Conservation (phyloP, 1,140 invertebrate species). For the Archegozetes longisetosus region DNA sequence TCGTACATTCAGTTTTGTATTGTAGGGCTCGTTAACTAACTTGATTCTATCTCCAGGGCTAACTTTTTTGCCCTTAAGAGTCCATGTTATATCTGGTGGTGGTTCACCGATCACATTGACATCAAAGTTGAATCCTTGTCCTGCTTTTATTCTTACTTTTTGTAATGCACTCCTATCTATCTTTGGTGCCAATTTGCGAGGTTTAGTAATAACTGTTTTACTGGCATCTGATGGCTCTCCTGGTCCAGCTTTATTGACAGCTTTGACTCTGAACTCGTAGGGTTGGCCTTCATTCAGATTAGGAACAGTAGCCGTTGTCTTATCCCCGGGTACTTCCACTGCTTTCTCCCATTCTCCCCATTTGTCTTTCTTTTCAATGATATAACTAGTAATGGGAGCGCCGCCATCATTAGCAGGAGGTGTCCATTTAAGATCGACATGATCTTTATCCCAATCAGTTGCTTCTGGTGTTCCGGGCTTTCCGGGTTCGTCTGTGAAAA, state of each 20-base stretch:
- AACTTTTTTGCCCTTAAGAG: constrained; percentile 47
- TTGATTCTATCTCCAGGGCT: not conserved
- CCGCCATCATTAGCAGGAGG: constrained; percentile 81
- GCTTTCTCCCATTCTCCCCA: constrained; percentile 91
- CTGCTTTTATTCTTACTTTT: constrained; percentile 77
- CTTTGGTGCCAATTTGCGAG: constrained; percentile 80
- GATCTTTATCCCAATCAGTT: constrained; percentile 82
- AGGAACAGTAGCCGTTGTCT: constrained; percentile 65
- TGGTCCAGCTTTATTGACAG: constrained; percentile 86
- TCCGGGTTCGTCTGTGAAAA: constrained; percentile 51
- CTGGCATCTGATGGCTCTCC: constrained; percentile 58
- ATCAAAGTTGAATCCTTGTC: constrained; percentile 77
- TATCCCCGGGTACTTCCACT: constrained; percentile 57
- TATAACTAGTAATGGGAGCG: constrained; percentile 69
- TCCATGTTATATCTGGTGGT: constrained; percentile 76
- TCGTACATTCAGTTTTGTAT: constrained; percentile 50
- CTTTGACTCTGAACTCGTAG: constrained; percentile 82
- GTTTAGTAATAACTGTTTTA: constrained; percentile 25
- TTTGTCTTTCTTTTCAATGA: constrained; percentile 84
- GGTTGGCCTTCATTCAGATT: constrained; percentile 76
- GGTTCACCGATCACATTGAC: constrained; percentile 89
- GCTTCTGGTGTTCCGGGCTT: constrained; percentile 76
- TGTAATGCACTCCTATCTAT: constrained; percentile 52
- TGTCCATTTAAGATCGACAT: constrained; percentile 81
- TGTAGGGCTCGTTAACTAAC: constrained; percentile 52